Evolutionary conservation across 2,113 vertebrate genomes (phyloP).

Genomic region (Cynopterus brachyotis): DNA sequence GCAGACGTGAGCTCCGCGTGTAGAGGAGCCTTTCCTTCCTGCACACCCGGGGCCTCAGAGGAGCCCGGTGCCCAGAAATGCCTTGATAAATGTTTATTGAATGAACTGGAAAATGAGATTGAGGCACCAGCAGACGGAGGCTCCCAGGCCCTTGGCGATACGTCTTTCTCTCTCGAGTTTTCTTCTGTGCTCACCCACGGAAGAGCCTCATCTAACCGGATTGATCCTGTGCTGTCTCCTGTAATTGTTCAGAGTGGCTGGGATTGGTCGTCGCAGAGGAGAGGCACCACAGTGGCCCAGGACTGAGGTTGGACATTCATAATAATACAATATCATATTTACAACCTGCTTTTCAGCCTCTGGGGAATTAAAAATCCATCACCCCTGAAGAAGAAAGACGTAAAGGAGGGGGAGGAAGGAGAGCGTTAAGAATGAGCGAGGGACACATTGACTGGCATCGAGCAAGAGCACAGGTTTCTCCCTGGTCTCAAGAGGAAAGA

Average conservation of each 20-base stretch:
- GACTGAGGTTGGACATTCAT: background rate
- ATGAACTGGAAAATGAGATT: background rate
- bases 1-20: background rate
- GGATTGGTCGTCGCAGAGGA: background rate
- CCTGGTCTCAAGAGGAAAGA: background rate
- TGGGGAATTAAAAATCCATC: background rate
- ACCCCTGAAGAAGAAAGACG: background rate
- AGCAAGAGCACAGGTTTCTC: background rate
- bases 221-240: fast-evolving
- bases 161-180: background rate
- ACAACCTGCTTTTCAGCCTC: background rate
- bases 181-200: background rate
- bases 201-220: background rate
- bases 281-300: background rate
- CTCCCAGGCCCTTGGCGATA: background rate
- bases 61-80: background rate
- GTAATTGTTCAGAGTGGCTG: background rate
- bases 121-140: background rate
- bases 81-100: background rate
- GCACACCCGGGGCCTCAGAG: background rate
- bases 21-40: background rate
- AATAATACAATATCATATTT: background rate
- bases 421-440: background rate
- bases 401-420: background rate
- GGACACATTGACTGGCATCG: background rate